Evolutionary conservation across 2,113 vertebrate genomes (phyloP).

Genomic region (Colossoma macropomum): DNA sequence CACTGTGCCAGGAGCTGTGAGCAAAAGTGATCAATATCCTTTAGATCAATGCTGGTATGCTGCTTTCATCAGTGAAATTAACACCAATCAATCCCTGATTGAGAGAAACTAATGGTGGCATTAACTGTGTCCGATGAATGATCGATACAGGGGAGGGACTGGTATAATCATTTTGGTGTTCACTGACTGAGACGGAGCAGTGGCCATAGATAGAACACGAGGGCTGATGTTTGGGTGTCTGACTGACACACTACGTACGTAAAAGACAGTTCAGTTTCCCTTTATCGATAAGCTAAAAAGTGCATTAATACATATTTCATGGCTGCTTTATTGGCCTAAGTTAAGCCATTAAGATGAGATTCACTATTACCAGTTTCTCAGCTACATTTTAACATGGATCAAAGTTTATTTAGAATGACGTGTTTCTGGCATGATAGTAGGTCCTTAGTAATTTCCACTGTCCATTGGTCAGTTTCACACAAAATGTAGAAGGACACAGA

Average conservation of each 20-base stretch:
- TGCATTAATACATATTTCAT: too few species aligned
- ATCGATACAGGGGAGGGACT: slow-evolving; percentile 40
- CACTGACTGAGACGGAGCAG: slow-evolving; percentile 1
- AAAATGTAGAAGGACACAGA: too few species aligned
- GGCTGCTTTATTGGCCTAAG: too few species aligned
- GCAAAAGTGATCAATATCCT: slow-evolving; percentile 38
- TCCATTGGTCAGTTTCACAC: too few species aligned
- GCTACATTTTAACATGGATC: too few species aligned
- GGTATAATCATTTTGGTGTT: slow-evolving; percentile 34
- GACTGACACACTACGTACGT: slow-evolving; percentile 10
- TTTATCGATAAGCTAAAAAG: background rate
- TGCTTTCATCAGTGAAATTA: slow-evolving; percentile 45
- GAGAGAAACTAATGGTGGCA: slow-evolving; percentile 40
- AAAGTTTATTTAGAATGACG: too few species aligned
- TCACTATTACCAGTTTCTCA: too few species aligned
- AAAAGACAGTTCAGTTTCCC: background rate
- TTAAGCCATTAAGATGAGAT: too few species aligned
- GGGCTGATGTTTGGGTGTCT: slow-evolving; percentile 6
- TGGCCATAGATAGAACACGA: slow-evolving; percentile 9
- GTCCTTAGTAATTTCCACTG: too few species aligned
- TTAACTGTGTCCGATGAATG: slow-evolving; percentile 42
- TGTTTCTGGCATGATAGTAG: too few species aligned
- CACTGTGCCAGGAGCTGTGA: slow-evolving; percentile 9
- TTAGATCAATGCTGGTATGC: slow-evolving; percentile 35
- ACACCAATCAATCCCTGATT: slow-evolving; percentile 33